Evolutionary conservation across 2,797 vertebrate genomes (phyloP).

Genomic region (Aselliscus stoliczkanus): DNA sequence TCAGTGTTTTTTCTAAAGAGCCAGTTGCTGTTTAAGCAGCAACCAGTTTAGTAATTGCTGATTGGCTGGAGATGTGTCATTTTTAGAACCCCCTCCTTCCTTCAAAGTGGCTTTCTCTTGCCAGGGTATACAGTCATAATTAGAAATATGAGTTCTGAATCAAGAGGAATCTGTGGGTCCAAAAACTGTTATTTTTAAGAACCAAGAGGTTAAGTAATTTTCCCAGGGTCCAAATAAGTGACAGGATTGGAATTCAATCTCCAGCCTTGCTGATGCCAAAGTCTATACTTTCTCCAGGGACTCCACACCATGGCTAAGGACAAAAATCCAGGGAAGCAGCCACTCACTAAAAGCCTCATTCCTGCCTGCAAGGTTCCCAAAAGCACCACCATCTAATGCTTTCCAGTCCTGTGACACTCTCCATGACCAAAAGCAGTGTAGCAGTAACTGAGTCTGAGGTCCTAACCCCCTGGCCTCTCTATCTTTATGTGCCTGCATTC

Average conservation of each 20-base stretch:
- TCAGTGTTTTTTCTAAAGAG: neutral
- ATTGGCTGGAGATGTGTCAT: neutral
- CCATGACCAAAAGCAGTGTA: neutral
- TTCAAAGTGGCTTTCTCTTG: neutral
- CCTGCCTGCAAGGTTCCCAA: neutral
- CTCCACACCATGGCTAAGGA: neutral
- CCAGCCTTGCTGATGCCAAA: neutral
- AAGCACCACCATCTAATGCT: neutral
- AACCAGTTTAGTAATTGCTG: neutral
- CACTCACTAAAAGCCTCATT: constrained; percentile 2
- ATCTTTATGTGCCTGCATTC: neutral
- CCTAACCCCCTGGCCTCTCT: neutral
- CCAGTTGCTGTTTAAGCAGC: neutral
- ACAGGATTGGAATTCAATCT: neutral
- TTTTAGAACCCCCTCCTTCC: neutral
- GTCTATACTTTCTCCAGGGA: neutral
- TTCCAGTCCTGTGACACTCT: neutral
- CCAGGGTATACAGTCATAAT: neutral
- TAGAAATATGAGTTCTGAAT: neutral
- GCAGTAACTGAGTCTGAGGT: neutral
- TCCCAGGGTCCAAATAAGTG: neutral
- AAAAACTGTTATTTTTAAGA: constrained; percentile 47
- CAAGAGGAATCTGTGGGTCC: neutral
- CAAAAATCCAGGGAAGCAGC: neutral
- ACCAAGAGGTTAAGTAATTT: constrained; percentile 11